Evolutionary conservation across 2,888 invertebrate genomes (phyloP), one percentile per base, ranked within the genome.

Genomic region (Rhodophaea formosa): DNA sequence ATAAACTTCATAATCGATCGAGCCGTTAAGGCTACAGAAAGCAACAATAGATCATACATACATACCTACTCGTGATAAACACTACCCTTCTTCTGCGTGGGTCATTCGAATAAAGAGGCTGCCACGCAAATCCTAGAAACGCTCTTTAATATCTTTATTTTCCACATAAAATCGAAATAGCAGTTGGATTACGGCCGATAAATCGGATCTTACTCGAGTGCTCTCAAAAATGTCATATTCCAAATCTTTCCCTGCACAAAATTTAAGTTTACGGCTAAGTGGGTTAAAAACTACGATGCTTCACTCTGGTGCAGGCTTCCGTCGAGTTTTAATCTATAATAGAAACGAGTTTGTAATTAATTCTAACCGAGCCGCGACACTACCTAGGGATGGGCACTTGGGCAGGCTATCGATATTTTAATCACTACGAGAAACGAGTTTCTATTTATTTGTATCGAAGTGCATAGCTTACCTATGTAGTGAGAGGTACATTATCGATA

Each of bases 321-420:
- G 17, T 15, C 16, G 51, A 10, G 51, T 51, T 35, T 35, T 35
- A 51, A 51, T 30, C 51, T 51, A 35, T 51, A 35, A 35, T 51
- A 16, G 51, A 51, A 51, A 51, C 30, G 51, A 51, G 51, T 51
- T 51, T 51, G 35, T 35, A 51, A 51, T 51, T 51, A 51, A 51
- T 51, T 16, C 32, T 32, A 51, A 51, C 51, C 51, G 51, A 51
- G 35, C 8, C 51, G 51, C 16, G 51, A 35, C 51, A 51, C 35
- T 30, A 17, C 35, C 16, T 16, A 51, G 51, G 3, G 51, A 16
- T 8, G 15, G 16, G 51, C 3, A n/a, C 35, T 10, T 8, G 15
- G 16, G 51, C 3, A n/a, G 7, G 1, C 14, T 30, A 29, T 47
- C 47, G 47, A 47, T 47, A 47, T 29, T 47, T 30, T 35, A 5